A percentile compares a stretch with the other conserved stretches of the same genome.
phyloP scores from a whole-genome alignment of 2,113 vertebrate species.

The Microcebus griseorufus region DNA sequence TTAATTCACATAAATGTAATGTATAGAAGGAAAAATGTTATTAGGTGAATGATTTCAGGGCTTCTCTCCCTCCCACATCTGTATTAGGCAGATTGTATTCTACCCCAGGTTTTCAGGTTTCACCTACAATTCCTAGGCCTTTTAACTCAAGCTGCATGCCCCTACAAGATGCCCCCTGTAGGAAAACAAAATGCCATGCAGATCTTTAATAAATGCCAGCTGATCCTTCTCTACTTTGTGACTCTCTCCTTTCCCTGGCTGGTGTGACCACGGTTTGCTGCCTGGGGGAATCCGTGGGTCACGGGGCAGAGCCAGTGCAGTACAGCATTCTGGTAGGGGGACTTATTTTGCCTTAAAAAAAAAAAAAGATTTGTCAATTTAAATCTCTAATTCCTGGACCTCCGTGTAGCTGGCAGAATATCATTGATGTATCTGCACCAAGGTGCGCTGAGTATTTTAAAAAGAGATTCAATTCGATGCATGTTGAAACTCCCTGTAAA shows the following conservation, averaged over 20 bases:
- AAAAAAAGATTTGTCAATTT: conserved; percentile 10
- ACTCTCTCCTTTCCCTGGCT: not conserved
- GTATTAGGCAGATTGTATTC: not conserved
- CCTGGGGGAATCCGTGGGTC: conserved; percentile 40
- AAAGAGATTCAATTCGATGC: not conserved
- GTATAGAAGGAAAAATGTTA: not conserved
- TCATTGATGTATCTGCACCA: not conserved
- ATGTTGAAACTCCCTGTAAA: not conserved
- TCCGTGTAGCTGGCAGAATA: not conserved
- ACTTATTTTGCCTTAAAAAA: conserved; percentile 55
- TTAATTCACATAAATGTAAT: not conserved
- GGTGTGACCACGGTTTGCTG: not conserved
- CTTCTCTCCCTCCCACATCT: not conserved
- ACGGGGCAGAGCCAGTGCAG: conserved; percentile 6
- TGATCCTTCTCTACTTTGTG: not conserved
- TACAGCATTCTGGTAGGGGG: conserved; percentile 8
- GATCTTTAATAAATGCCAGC: conserved; percentile 62
- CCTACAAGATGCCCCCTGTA: conserved; percentile 9
- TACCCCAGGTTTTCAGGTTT: not conserved
- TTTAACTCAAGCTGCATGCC: not conserved
- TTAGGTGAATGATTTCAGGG: not conserved
- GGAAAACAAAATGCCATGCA: conserved; percentile 45
- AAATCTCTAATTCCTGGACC: not conserved
- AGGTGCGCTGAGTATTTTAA: not conserved
- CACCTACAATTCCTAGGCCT: not conserved